Evolutionary conservation across 2,888 invertebrate genomes (phyloP), one percentile per base, ranked within the genome.

Genomic region (Hydroisotoma schaefferi): DNA sequence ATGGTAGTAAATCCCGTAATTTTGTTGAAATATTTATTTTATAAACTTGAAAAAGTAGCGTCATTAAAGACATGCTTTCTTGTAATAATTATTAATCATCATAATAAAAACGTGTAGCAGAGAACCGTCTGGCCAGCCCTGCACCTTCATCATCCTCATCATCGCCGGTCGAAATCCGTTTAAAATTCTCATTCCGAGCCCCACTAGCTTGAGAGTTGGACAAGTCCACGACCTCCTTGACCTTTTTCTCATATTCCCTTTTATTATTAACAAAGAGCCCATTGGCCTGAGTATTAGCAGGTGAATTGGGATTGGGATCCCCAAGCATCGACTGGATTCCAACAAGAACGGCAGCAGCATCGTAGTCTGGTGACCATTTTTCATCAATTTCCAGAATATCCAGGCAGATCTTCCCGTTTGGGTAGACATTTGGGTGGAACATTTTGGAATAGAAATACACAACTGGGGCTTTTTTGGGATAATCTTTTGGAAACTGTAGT

Each of bases 381-480:
- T 56, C 57, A 4, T 18, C 22, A n/a, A 52, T 43, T 29, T 68
- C 54, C 25, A 68, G 40, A 44, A 68, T 63, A 23, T 68, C 68
- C 15, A 69, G 51, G 33, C 69, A 69, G n/a, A 69, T 59, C 15
- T 54, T 55, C 10, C 67, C 65, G 25, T 63, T 58, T 2, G 57
- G 38, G 40, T 68, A 68, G 0, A 69, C 68, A 51, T 68, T 69
- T 8, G 69, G 69, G 51, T 69, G 69, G 28, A 64, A 69, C 55
- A 69, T 61, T 20, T 56, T 56, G 0, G 65, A 68, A 27, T 38
- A 52, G 23, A 68, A 68, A 33, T 15, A 33, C 1, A 63, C 68
- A 10, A n/a, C 49, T 1, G 68, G 68, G 6, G 68, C 47, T 12
- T 26, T 38, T 10, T 54, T 22, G 1, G 68, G 68, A 20, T 68